Evolutionary conservation across 2,888 invertebrate genomes (phyloP), one percentile per base, ranked within the genome.

Genomic region (Galerucella calmariensis): DNA sequence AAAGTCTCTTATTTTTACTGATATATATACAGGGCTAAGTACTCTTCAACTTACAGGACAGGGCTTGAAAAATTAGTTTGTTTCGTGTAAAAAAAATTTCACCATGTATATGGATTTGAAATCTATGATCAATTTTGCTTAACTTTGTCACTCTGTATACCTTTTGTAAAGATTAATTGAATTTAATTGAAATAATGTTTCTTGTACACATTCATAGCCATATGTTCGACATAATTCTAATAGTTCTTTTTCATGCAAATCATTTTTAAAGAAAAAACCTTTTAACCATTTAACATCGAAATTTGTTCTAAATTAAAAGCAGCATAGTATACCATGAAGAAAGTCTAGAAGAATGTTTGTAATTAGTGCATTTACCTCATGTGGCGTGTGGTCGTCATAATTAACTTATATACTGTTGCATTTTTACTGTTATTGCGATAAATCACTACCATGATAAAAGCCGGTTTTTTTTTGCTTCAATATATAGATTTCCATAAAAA

Each of bases 311-410:
- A 56, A 56, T 56, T 56, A 20, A 56, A 56, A 56, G 56, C 56
- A 16, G 20, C 20, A 56, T 35, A 35, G 2, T 4, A 2, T 9
- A 20, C 56, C 56, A 20, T 10, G 56, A 56, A 6, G 62, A 62
- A 62, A 62, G 62, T 62, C 9, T 62, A 46, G 8, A 20, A 65
- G 24, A 46, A 46, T 65, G 46, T 46, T 46, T 65, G 12, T 76
- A 79, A 79, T 78, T 73, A 78, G 78, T 79, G 75, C 78, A 72
- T 79, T 79, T 79, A 79, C 77, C 74, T 78, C 69, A 65, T 61
- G 24, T 75, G 74, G 68, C 71, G 74, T 74, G 74, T 76, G 76
- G 69, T 56, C 67, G 67, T 53, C 58, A 67, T 72, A 76, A 76
- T 76, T 74, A 72, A 68, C 59, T 41, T 69, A 69, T 48, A 62